Evolutionary conservation across 2,888 invertebrate genomes (phyloP).

Genomic region (Pseudococcus jackbeardsleyi): DNA sequence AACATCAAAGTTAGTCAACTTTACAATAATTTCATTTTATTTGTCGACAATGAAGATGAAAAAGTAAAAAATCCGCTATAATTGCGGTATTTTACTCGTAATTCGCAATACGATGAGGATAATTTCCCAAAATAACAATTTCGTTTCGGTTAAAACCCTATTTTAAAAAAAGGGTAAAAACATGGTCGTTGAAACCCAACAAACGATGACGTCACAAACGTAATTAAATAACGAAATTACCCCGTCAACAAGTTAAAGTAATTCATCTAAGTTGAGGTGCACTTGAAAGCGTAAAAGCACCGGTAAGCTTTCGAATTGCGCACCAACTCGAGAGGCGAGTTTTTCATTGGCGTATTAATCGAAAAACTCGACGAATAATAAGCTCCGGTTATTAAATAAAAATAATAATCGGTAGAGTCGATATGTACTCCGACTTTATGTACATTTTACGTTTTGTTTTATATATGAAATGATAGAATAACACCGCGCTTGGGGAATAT

Average conservation of each 20-base stretch:
- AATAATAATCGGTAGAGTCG: neutral
- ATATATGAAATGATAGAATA: neutral
- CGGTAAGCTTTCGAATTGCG: neutral
- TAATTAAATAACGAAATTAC: neutral
- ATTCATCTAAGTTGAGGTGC: neutral
- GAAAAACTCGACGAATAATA: neutral
- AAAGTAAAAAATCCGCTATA: too few species aligned
- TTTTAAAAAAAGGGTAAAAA: neutral
- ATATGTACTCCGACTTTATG: neutral
- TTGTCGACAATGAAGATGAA: too few species aligned
- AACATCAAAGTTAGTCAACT: too few species aligned
- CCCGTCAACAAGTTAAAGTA: neutral
- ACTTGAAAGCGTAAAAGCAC: neutral
- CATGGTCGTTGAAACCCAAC: neutral
- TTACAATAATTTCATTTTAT: too few species aligned
- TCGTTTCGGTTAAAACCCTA: neutral
- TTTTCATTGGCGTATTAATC: constrained; percentile 2
- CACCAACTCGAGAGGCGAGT: neutral
- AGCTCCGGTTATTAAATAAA: neutral
- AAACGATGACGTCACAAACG: neutral
- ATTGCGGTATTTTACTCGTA: too few species aligned
- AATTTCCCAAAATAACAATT: neutral
- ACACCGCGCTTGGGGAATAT: neutral
- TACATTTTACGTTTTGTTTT: neutral
- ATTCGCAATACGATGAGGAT: too few species aligned